A percentile compares a stretch with the other conserved stretches of the same genome.
These are phyloP conservation scores for Oreochromis grahami DNA, from an alignment of 2,797 vertebrate genomes.

Conservation along the genomic window DNA sequence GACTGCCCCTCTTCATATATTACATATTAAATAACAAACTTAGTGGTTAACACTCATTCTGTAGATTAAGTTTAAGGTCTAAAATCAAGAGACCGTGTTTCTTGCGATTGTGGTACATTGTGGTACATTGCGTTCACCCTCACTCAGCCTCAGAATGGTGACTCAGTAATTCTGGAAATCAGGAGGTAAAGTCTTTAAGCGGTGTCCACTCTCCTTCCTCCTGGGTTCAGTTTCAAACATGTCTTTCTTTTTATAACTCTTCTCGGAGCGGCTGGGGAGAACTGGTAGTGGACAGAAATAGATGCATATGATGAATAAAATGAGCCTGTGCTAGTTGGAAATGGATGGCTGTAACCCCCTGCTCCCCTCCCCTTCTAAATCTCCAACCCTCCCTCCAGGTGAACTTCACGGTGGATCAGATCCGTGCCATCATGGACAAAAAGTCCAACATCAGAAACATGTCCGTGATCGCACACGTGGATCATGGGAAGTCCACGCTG, in stretches of 20 bases:
- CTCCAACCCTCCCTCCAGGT: conserved; percentile 71
- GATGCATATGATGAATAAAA: conserved; percentile 11
- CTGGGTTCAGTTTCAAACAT: conserved; percentile 72
- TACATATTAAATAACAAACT: neutral
- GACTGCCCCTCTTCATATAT: neutral
- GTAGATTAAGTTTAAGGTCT: neutral
- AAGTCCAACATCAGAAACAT: conserved; percentile 97
- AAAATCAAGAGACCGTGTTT: neutral
- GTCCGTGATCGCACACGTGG: conserved; percentile 95
- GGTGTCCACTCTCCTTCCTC: neutral
- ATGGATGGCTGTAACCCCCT: neutral
- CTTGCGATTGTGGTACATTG: neutral
- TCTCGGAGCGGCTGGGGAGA: conserved; percentile 4
- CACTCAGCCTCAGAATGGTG: conserved; percentile 22
- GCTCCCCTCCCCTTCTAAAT: neutral
- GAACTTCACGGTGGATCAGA: conserved; percentile 97
- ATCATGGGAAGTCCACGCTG: conserved; percentile 93
- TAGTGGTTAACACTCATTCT: neutral
- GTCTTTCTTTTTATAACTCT: conserved; percentile 64
- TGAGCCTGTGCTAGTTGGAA: neutral
- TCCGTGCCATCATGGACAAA: conserved; percentile 96
- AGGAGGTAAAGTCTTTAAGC: conserved; percentile 26
- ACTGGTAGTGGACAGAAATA: conserved; percentile 13
- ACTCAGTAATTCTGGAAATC: conserved; percentile 30
- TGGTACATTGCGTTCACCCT: neutral